Conservation (phyloP, 1,140 invertebrate species). For the Drosophila ercepeae region DNA sequence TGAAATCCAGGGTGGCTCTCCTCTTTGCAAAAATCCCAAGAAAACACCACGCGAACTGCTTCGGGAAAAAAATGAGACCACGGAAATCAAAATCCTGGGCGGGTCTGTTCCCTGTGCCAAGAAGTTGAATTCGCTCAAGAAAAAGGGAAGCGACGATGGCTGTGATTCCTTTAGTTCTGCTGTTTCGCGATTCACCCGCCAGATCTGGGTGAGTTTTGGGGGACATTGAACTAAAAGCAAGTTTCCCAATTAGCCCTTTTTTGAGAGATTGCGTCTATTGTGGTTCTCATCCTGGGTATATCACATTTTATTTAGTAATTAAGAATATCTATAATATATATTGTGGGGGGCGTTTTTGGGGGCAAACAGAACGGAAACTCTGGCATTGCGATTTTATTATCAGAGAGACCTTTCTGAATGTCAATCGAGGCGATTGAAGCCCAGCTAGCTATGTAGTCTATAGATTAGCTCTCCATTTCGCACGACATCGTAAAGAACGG, state of each 20-base stretch:
- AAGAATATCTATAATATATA: no score
- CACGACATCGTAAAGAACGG: slow-evolving; percentile 8
- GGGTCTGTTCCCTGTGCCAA: slow-evolving; percentile 13
- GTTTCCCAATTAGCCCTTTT: no score
- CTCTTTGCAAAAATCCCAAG: neutral
- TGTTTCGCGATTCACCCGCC: neutral
- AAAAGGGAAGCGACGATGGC: slow-evolving; percentile 1
- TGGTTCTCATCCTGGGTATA: no score
- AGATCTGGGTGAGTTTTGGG: slow-evolving; percentile 26
- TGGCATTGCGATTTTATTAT: slow-evolving; percentile 3
- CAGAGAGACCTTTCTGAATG: slow-evolving; percentile 46
- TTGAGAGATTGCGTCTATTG: no score
- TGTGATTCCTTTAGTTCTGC: neutral
- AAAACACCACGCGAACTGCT: slow-evolving; percentile 13
- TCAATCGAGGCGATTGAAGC: slow-evolving; percentile 58
- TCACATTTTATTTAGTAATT: no score
- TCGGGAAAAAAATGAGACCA: slow-evolving; percentile 1
- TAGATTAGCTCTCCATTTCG: slow-evolving; percentile 32
- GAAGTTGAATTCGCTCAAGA: slow-evolving; percentile 1
- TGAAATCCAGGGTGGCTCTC: slow-evolving; percentile 18
- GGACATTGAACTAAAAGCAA: neutral
- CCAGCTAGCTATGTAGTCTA: slow-evolving; percentile 13
- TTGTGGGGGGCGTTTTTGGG: no score
- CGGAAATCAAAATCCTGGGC: slow-evolving; percentile 17
- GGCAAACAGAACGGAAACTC: slow-evolving; percentile 19